Base-by-base conservation (phyloP, 2,888 invertebrate genomes). In the Phorcus lineatus region DNA sequence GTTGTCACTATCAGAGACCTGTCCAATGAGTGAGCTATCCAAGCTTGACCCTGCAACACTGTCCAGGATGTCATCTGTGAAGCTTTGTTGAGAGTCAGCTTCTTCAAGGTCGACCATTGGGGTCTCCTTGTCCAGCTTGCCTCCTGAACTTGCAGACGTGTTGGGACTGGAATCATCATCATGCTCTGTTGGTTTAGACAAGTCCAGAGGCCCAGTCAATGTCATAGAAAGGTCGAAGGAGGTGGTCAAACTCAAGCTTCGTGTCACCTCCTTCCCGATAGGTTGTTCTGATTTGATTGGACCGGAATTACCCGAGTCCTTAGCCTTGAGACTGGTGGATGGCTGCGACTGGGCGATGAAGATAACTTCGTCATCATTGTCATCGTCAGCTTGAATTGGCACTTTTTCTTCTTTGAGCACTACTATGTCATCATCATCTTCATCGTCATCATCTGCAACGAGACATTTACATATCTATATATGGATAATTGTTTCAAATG, bases 351-450 rank as follows among this genome's bases (percentile, higher is more conserved):
- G 52, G n/a, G 77, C 47, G 24, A 62, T 62, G 47, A 62, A 77
- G 28, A 62, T 54, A 57, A 40, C 62, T 57, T 77, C 77, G 57
- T 77, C 77, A 47, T 77, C 77, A 40, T 77, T 57, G 52, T 74
- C 62, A 77, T 77, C 77, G 40, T 77, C 77, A 40, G 52, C 62
- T 54, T 85, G 86, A 74, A 87, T 77, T 31, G 79, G 52, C 40
- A 76, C 52, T 52, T 83, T 88, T 78, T 89, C 88, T 77, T 88
- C 88, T 57, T 89, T 88, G 11, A 87, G 83, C 17, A 89, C 83
- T 28, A 89, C 86, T 53, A 89, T 88, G 80, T 89, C 89, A 86
- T 90, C 89, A 80, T 84, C 85, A 77, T 90, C 88, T 66, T 88
- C 87, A 47, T 47, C 47, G n/a, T 82, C 86, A 70, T 87, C 88